Evolutionary conservation across 2,797 vertebrate species (phyloP).

Genomic region (Carduelis carduelis): DNA sequence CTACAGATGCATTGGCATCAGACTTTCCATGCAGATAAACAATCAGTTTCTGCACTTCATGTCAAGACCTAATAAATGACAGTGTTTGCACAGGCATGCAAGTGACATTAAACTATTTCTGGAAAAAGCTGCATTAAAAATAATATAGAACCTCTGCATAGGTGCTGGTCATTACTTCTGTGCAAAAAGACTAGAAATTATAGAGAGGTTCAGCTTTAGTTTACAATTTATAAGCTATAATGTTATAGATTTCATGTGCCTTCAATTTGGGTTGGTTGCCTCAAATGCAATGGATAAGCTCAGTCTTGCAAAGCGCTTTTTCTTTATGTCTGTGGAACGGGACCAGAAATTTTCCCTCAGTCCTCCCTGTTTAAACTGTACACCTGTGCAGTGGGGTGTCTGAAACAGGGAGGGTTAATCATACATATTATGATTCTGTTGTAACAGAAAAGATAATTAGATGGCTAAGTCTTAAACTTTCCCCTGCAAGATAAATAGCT

Average conservation of each 20-base stretch:
- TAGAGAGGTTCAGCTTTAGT: slow-evolving; percentile 25
- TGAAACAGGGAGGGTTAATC: neutral
- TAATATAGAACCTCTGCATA: neutral
- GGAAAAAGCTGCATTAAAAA: neutral
- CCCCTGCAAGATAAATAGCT: neutral
- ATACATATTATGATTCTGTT: neutral
- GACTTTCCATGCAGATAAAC: neutral
- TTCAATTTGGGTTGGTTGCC: slow-evolving; percentile 60
- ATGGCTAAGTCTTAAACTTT: neutral
- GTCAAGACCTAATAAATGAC: neutral
- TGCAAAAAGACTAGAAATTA: slow-evolving; percentile 25
- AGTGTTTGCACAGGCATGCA: neutral
- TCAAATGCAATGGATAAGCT: neutral
- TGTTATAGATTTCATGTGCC: slow-evolving; percentile 48
- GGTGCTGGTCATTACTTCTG: slow-evolving; percentile 24
- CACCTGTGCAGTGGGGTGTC: neutral
- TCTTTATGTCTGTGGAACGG: neutral
- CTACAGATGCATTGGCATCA: neutral
- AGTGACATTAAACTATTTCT: neutral
- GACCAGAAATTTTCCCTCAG: slow-evolving; percentile 1
- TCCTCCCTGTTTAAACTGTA: neutral
- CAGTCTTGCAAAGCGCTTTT: slow-evolving; percentile 43
- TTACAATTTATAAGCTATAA: slow-evolving; percentile 45
- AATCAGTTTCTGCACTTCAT: neutral
- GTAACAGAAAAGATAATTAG: neutral